phyloP scores from a whole-genome alignment of 2,888 invertebrate genomes.

The Hermaeophaga mercurialis region DNA sequence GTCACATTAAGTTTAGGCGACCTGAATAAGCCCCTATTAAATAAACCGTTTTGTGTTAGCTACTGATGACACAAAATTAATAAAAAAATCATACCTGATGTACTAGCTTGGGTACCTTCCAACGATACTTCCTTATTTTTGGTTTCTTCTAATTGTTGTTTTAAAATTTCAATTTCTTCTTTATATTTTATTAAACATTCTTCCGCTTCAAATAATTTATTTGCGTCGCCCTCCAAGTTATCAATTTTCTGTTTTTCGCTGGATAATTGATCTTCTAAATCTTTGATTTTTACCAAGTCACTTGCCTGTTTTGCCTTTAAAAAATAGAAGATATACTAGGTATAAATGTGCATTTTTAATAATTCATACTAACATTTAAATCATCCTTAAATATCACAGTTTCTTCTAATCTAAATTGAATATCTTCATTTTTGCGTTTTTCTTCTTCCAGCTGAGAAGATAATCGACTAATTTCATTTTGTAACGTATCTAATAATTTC shows the following conservation, averaged over 20 bases:
- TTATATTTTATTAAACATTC: slow-evolving; percentile 68
- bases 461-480: slow-evolving; percentile 63
- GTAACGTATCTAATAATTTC: slow-evolving; percentile 60
- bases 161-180: slow-evolving; percentile 63
- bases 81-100: slow-evolving; percentile 37
- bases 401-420: slow-evolving; percentile 91
- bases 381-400: slow-evolving; percentile 88
- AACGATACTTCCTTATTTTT: slow-evolving; percentile 57
- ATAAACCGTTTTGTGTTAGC: too few relatives aligned
- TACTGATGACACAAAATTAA: too few relatives aligned
- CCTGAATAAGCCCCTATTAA: too few relatives aligned
- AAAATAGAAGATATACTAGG: slow-evolving; percentile 17
- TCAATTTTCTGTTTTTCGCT: slow-evolving; percentile 58
- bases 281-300: slow-evolving; percentile 58
- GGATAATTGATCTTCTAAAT: slow-evolving; percentile 58
- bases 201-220: slow-evolving; percentile 68
- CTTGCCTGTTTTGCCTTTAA: slow-evolving; percentile 59
- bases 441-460: slow-evolving; percentile 76
- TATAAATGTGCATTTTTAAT: background rate
- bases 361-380: slow-evolving; percentile 70
- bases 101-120: slow-evolving; percentile 41
- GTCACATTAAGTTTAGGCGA: too few relatives aligned
- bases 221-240: slow-evolving; percentile 61
- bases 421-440: slow-evolving; percentile 82
- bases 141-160: slow-evolving; percentile 61